Evolutionary conservation across 2,888 invertebrate species (phyloP), one percentile per base, ranked within the genome.

Genomic region (Callosobruchus maculatus): DNA sequence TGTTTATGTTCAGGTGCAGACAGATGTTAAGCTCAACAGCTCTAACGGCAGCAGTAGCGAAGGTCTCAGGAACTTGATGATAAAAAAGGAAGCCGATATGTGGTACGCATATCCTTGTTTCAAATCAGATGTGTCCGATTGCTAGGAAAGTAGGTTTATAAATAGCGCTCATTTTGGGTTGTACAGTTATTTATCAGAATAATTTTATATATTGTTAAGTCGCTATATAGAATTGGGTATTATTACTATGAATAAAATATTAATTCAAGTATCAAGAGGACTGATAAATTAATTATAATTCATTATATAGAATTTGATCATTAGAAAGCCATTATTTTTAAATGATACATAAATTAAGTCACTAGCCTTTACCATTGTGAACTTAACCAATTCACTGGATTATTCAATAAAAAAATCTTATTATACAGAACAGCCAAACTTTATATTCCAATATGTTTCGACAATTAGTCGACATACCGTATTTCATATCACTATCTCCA

Each of bases 161-260:
- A 30, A 68, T 74, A 26, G 26, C 67, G 69, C 71, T 72, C 68
- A 71, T 75, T 77, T 77, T 78, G 73, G 74, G 74, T 77, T 78
- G 78, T 78, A 78, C 77, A 77, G 77, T 78, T 78, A 77, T 78
- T 77, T 78, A 78, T 78, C 75, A 49, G 74, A 74, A 74, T 77
- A 73, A 78, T 78, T 77, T 78, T 77, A 77, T 78, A 78, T 76
- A 76, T 75, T 78, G 77, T 78, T 77, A 76, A 74, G 73, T 74
- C 26, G 7, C 7, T 7, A 2, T 26, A 49, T 18, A 49, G 49
- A 7, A 49, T 49, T 49, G 49, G 49, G 49, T 49, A 49, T 49
- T 49, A 49, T 49, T 49, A 26, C 7, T 49, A 13, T 18, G 49
- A 49, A 49, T 7, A 26, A 49, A 49, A 49, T 49, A 18, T 26